phyloP scores from a whole-genome alignment of 2,888 invertebrate species.

The Proisotoma minuta region DNA sequence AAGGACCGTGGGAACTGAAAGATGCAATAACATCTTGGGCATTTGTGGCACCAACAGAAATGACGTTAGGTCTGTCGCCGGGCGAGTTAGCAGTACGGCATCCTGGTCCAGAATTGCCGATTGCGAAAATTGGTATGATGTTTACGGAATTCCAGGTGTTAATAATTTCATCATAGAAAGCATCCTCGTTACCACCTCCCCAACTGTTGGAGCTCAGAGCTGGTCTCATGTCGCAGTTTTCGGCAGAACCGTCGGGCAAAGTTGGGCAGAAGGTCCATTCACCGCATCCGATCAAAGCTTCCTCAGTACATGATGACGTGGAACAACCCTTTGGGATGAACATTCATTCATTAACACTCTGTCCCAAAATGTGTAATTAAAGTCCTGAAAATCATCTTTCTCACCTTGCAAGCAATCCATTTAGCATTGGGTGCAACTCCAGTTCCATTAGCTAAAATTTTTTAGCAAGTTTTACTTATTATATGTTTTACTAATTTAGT shows the following conservation, averaged over 20 bases:
- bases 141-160: constrained; percentile 16
- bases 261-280: constrained; percentile 22
- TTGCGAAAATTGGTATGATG: constrained; percentile 33
- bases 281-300: constrained; percentile 25
- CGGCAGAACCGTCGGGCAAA: constrained; percentile 18
- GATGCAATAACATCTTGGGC: constrained; percentile 17
- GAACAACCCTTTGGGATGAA: constrained; percentile 19
- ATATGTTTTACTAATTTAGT: no score
- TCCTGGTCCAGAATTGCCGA: constrained; percentile 25
- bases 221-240: constrained; percentile 22
- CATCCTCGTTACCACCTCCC: constrained; percentile 21
- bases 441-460: constrained; percentile 22
- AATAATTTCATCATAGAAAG: constrained; percentile 21
- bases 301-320: constrained; percentile 21
- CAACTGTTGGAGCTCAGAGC: constrained; percentile 24
- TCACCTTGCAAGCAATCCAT: constrained; percentile 29
- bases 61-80: constrained; percentile 30
- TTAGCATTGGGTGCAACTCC: constrained; percentile 30
- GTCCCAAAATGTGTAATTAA: no score
- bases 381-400: constrained; percentile 2
- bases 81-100: constrained; percentile 32
- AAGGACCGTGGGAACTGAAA: constrained; percentile 30
- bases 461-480: no score
- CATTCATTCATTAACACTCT: not conserved
- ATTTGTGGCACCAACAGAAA: constrained; percentile 35